phyloP scores from a whole-genome alignment of 2,888 invertebrate genomes.

The Drosophila tripunctata region DNA sequence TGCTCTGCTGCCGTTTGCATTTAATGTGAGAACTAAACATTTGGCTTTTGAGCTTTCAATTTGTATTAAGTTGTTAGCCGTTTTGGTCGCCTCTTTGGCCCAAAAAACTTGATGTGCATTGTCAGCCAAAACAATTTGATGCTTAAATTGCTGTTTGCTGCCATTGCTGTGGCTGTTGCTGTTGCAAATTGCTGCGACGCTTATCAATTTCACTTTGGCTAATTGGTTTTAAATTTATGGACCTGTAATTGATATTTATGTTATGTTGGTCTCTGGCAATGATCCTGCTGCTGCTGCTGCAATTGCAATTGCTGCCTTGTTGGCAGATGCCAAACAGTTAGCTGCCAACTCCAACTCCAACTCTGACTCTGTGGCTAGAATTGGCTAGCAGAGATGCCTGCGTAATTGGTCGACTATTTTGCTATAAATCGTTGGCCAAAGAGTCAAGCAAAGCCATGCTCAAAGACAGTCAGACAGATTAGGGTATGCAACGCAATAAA shows the following conservation, averaged over 20 bases:
- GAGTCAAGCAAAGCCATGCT: conserved; percentile 1
- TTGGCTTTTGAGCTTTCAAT: conserved; percentile 79
- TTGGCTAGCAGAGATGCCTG: conserved; percentile 54
- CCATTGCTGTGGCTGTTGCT: conserved; percentile 1
- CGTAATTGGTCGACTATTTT: conserved; percentile 76
- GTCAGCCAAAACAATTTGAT: conserved; percentile 48
- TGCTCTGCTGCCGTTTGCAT: conserved; percentile 58
- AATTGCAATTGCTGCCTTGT: conserved; percentile 32
- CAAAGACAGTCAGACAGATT: conserved; percentile 9
- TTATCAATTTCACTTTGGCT: conserved; percentile 83
- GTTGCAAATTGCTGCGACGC: conserved; percentile 70
- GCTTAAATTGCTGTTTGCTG: conserved; percentile 54
- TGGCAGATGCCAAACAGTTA: conserved; percentile 59
- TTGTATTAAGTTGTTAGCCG: conserved; percentile 74
- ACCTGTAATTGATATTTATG: conserved; percentile 84
- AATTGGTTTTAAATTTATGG: conserved; percentile 84
- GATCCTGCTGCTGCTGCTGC: conserved; percentile 24
- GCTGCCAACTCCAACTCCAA: too few species aligned
- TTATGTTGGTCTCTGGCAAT: conserved; percentile 49
- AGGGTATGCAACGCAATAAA: neutral
- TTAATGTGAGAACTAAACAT: conserved; percentile 79
- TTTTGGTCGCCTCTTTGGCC: conserved; percentile 42
- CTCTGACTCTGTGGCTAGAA: conserved; percentile 32
- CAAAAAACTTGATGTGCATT: conserved; percentile 52
- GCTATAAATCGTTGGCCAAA: conserved; percentile 64